Percentiles rank a stretch among this genome's conserved stretches.
Evolutionary conservation across 2,797 vertebrate genomes (phyloP).

Genomic region (Pantherophis alleghaniensis): DNA sequence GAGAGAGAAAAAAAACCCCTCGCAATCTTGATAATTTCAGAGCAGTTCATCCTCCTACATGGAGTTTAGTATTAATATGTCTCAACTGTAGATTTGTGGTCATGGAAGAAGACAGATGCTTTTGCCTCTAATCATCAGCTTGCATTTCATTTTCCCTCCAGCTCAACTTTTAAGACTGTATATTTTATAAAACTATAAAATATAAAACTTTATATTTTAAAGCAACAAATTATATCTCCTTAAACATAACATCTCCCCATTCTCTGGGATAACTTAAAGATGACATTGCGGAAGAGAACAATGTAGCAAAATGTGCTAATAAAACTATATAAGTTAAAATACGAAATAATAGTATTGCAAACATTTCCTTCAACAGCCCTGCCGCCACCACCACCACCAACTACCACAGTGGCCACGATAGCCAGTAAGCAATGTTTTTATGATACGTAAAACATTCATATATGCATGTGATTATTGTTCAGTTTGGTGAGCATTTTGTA

Average conservation of each 20-base stretch:
- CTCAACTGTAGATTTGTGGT: background rate
- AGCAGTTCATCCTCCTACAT: background rate
- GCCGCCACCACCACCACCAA: background rate
- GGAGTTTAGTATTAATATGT: background rate
- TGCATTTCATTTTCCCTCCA: background rate
- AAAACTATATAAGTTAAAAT: background rate
- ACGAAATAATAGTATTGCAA: background rate
- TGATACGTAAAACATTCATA: background rate
- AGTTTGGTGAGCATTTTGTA: background rate
- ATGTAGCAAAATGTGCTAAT: background rate
- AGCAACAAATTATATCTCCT: background rate
- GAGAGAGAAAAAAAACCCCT: background rate
- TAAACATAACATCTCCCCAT: background rate
- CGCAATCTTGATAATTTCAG: background rate
- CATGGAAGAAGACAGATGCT: background rate
- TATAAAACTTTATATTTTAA: background rate
- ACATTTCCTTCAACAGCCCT: background rate
- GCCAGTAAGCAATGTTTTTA: background rate
- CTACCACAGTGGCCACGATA: background rate
- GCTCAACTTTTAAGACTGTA: background rate
- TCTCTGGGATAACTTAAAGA: background rate
- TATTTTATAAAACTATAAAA: too few species aligned
- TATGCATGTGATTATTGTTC: background rate
- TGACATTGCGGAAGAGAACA: background rate
- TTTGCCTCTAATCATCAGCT: background rate